phyloP scores from a whole-genome alignment of 1,140 invertebrate genomes.

The Eumaeus atala region DNA sequence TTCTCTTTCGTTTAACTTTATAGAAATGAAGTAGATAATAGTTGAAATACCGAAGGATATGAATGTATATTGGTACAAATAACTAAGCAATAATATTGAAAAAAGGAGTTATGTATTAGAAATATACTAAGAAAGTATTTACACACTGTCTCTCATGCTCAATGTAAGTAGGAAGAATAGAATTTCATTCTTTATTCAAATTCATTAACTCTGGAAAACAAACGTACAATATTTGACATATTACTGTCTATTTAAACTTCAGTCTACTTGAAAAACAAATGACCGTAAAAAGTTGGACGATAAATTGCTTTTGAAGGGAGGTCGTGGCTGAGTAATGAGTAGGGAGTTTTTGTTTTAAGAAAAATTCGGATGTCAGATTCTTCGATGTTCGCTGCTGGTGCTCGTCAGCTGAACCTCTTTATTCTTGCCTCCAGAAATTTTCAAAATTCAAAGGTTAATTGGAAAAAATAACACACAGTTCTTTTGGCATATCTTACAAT shows the following conservation, averaged over 20 bases:
- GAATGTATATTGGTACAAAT: too few species aligned
- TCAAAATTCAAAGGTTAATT: constrained; percentile 25
- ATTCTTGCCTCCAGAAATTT: constrained; percentile 22
- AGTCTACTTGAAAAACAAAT: constrained; percentile 34
- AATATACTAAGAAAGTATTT: too few species aligned
- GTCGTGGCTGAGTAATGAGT: constrained; percentile 40
- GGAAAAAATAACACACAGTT: not conserved
- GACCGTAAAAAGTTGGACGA: constrained; percentile 45
- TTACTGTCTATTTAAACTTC: constrained; percentile 17
- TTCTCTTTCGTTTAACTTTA: too few species aligned
- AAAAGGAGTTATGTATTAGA: too few species aligned
- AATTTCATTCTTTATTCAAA: not conserved
- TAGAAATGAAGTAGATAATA: too few species aligned
- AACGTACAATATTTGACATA: constrained; percentile 4
- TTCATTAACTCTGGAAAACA: not conserved
- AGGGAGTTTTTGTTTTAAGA: constrained; percentile 44
- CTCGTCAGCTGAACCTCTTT: constrained; percentile 12
- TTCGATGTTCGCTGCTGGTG: constrained; percentile 25
- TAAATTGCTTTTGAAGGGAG: constrained; percentile 55
- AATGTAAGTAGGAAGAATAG: too few species aligned
- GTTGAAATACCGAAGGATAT: too few species aligned
- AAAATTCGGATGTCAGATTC: constrained; percentile 35
- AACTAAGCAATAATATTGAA: too few species aligned
- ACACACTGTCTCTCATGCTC: too few species aligned
- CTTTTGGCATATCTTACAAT: too few species aligned